Conservation (phyloP, 30 jellyfish, hydroid and myxozoan species). For the Aurelia aurita complex sp. Pacific region DNA sequence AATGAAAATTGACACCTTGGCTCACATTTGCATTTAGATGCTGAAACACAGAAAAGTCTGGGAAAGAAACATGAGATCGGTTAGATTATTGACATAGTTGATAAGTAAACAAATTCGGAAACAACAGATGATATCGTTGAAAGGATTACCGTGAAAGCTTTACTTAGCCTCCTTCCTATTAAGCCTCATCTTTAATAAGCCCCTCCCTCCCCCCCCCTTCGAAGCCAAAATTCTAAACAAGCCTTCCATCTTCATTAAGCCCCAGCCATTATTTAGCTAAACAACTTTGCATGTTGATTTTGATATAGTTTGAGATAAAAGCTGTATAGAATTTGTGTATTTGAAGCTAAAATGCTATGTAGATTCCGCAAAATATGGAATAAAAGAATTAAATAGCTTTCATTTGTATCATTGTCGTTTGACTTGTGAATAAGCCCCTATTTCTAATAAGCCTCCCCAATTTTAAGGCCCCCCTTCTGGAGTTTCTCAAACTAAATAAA, state of each 20-base stretch:
- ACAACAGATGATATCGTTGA: neutral
- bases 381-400: neutral
- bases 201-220: neutral
- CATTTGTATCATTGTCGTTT: neutral
- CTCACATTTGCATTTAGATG: constrained; percentile 51
- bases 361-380: neutral
- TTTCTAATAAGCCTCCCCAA: neutral
- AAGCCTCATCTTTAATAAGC: neutral
- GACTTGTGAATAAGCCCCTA: neutral
- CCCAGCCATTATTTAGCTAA: too few species aligned
- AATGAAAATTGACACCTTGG: constrained; percentile 67
- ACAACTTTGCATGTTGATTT: too few species aligned
- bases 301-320: too few species aligned
- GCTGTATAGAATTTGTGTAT: neutral
- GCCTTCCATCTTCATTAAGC: neutral
- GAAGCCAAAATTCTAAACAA: neutral
- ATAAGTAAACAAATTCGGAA: neutral
- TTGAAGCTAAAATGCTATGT: neutral
- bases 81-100: too few species aligned
- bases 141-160: too few species aligned
- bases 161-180: too few species aligned
- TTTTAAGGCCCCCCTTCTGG: neutral
- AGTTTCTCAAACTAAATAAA: too few species aligned
- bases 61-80: neutral
- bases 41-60: constrained; percentile 90